phyloP scores from a whole-genome alignment of 1,140 invertebrate genomes.

The Adoxophyes honmai region DNA sequence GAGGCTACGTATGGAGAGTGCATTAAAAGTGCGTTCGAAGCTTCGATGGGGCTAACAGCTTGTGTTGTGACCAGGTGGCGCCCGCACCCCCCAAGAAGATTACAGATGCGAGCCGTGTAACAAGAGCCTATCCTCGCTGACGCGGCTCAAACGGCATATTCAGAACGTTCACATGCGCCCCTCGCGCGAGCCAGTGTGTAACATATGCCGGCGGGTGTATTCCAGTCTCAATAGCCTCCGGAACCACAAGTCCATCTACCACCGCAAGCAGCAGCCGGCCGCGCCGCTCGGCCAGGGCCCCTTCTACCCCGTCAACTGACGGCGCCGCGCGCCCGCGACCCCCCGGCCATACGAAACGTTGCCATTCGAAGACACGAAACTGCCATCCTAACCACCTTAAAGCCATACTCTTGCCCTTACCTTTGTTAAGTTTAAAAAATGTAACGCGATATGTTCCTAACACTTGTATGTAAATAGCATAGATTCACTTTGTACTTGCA shows the following conservation, averaged over 20 bases:
- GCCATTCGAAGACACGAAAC: slow-evolving; percentile 64
- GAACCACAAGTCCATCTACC: slow-evolving; percentile 94
- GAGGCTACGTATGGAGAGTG: slow-evolving; percentile 71
- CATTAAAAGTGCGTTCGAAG: slow-evolving; percentile 75
- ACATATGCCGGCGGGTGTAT: slow-evolving; percentile 92
- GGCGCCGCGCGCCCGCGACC: slow-evolving; percentile 30
- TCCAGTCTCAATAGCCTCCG: slow-evolving; percentile 91
- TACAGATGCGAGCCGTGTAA: slow-evolving; percentile 93
- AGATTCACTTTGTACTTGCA: slow-evolving; percentile 69
- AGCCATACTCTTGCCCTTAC: slow-evolving; percentile 73
- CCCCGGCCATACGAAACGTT: slow-evolving; percentile 27
- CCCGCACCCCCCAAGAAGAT: slow-evolving; percentile 82
- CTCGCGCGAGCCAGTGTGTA: slow-evolving; percentile 90
- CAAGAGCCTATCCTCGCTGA: slow-evolving; percentile 90
- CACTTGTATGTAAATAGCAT: slow-evolving; percentile 71
- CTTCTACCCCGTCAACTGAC: slow-evolving; percentile 77
- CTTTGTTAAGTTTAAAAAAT: slow-evolving; percentile 67
- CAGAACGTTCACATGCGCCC: slow-evolving; percentile 92
- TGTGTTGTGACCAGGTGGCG: slow-evolving; percentile 77
- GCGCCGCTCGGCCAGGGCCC: slow-evolving; percentile 53
- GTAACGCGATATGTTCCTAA: slow-evolving; percentile 75
- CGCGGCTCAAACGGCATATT: slow-evolving; percentile 90
- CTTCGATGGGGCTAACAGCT: slow-evolving; percentile 73
- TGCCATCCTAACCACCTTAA: slow-evolving; percentile 68
- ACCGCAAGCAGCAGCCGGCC: slow-evolving; percentile 81